Evolutionary conservation across 2,888 invertebrate species (phyloP).

Genomic region (Rhogogaster chlorosoma): DNA sequence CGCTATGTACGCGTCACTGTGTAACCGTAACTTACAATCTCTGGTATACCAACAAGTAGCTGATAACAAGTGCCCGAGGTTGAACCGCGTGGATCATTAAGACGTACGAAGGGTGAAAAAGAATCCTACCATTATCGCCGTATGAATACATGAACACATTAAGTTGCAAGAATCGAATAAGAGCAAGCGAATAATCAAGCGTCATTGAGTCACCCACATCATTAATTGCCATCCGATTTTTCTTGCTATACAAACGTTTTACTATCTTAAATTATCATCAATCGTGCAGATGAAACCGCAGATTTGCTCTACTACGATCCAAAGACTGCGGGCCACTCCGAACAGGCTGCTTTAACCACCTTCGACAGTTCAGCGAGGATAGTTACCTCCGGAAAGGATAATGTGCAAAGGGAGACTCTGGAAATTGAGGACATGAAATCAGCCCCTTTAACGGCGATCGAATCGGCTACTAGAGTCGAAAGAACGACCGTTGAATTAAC

Average conservation of each 20-base stretch:
- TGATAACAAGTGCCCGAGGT: conserved; percentile 15
- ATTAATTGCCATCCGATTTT: background rate
- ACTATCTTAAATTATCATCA: background rate
- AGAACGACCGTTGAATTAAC: conserved; percentile 67
- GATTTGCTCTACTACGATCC: conserved; percentile 57
- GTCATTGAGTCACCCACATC: conserved; percentile 20
- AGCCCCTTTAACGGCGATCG: conserved; percentile 29
- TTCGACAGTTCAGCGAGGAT: conserved; percentile 10
- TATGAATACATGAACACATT: background rate
- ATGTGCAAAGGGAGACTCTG: conserved; percentile 9
- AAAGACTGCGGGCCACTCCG: background rate
- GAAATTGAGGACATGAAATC: conserved; percentile 18
- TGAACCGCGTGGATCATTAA: background rate
- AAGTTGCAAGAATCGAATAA: background rate
- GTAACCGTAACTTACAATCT: background rate
- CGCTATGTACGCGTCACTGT: background rate
- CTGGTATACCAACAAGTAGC: background rate
- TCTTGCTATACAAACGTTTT: background rate
- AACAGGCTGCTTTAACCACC: background rate
- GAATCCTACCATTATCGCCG: background rate
- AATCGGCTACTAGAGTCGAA: conserved; percentile 8
- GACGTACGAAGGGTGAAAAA: background rate
- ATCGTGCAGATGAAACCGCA: conserved; percentile 3
- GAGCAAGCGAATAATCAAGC: background rate
- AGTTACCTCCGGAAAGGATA: background rate